phyloP scores from a whole-genome alignment of 2,113 vertebrate genomes.

The Sylvicapra grimmia region DNA sequence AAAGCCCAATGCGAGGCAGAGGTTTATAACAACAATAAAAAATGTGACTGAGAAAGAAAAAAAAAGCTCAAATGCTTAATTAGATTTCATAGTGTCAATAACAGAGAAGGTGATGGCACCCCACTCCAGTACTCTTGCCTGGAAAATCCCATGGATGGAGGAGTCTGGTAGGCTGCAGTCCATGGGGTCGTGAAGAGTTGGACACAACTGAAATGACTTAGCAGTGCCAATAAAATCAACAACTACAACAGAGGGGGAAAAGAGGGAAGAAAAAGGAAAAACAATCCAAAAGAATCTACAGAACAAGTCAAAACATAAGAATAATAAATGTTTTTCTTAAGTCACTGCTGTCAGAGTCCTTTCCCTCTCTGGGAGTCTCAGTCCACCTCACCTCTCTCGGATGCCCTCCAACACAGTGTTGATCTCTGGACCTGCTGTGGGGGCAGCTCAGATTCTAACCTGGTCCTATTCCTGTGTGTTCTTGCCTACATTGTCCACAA shows the following conservation, averaged over 20 bases:
- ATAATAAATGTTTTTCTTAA: not conserved
- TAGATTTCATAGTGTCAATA: not conserved
- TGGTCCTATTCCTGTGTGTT: not conserved
- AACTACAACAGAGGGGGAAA: not conserved
- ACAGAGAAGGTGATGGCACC: not conserved
- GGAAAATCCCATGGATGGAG: no score
- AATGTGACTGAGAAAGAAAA: not conserved
- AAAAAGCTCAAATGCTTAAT: not conserved
- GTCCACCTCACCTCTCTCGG: rapidly evolving
- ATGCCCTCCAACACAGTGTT: not conserved
- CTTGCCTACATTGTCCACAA: not conserved
- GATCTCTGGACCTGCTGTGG: not conserved
- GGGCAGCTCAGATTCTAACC: not conserved
- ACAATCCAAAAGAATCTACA: not conserved
- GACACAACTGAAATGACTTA: no score
- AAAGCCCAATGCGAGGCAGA: not conserved
- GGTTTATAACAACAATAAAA: not conserved
- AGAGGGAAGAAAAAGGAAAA: not conserved
- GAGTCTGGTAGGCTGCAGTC: no score
- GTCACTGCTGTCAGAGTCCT: not conserved
- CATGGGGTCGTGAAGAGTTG: rapidly evolving
- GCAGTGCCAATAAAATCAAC: not conserved
- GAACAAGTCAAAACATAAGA: not conserved
- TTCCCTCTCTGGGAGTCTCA: not conserved
- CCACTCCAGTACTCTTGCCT: no score